Evolutionary conservation across 2,113 vertebrate species (phyloP).

Genomic region (Varanus komodoensis): DNA sequence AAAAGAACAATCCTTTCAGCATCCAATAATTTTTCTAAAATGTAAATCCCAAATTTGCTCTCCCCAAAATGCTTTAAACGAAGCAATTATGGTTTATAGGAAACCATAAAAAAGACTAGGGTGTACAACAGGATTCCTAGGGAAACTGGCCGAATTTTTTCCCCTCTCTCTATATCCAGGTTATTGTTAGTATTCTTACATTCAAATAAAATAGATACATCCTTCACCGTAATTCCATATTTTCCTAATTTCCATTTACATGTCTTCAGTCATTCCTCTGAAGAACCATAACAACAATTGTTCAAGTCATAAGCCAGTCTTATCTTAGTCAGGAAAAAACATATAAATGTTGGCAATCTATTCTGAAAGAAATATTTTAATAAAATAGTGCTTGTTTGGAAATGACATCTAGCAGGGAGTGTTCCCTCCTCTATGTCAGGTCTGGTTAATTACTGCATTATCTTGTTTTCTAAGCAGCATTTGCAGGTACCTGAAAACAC

Average conservation of each 20-base stretch:
- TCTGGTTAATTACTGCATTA: slow-evolving; percentile 44
- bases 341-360: slow-evolving; percentile 21
- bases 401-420: slow-evolving; percentile 38
- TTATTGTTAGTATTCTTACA: slow-evolving; percentile 2
- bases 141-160: slow-evolving; percentile 35
- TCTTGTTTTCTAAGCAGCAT: slow-evolving; percentile 36
- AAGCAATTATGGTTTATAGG: slow-evolving; percentile 33
- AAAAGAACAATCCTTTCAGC: slow-evolving; percentile 24
- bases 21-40: neutral
- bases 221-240: slow-evolving; percentile 23
- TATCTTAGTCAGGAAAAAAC: slow-evolving; percentile 48
- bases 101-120: slow-evolving; percentile 28
- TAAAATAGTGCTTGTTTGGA: slow-evolving; percentile 35
- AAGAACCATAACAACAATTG: slow-evolving; percentile 46
- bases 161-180: slow-evolving; percentile 1
- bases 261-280: slow-evolving; percentile 44
- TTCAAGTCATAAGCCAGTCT: slow-evolving; percentile 38
- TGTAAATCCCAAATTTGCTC: slow-evolving; percentile 42
- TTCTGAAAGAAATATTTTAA: slow-evolving; percentile 37
- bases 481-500: slow-evolving; percentile 48
- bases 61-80: slow-evolving; percentile 15
- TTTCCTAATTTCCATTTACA: slow-evolving; percentile 34
- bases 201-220: slow-evolving; percentile 23
- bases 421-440: slow-evolving; percentile 33
- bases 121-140: neutral